These are phyloP conservation scores for Phyllotis vaccarum DNA, from an alignment of 2,797 vertebrate genomes.

Conservation along the genomic window DNA sequence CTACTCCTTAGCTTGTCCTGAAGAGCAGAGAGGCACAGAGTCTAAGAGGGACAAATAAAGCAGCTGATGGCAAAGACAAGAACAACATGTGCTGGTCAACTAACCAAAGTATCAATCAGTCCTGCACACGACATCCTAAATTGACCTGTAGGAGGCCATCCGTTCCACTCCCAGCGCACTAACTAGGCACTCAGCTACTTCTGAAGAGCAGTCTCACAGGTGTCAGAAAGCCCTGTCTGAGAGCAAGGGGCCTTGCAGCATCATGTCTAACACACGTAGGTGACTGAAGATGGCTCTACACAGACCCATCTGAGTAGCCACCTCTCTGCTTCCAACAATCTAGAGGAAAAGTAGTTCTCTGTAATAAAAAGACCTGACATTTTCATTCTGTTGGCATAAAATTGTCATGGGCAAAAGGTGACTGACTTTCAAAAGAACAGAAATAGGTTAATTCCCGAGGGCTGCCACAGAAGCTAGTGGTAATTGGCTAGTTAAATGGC, in stretches of 20 bases:
- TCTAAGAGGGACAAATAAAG: conserved; percentile 7
- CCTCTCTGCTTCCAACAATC: conserved; percentile 53
- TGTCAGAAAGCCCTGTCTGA: conserved; percentile 34
- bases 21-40: conserved; percentile 4
- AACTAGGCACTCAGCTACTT: conserved; percentile 35
- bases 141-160: conserved; percentile 33
- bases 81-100: conserved; percentile 13
- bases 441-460: conserved; percentile 67
- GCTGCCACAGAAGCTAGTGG: conserved; percentile 6
- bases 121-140: conserved; percentile 46
- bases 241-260: not conserved
- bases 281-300: conserved; percentile 34
- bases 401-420: conserved; percentile 62
- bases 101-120: conserved; percentile 31
- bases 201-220: conserved; percentile 24
- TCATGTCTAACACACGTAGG: not conserved
- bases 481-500: conserved; percentile 51
- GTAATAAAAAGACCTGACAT: conserved; percentile 65
- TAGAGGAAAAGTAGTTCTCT: conserved; percentile 23
- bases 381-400: conserved; percentile 59
- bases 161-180: conserved; percentile 1
- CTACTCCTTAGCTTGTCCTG: conserved; percentile 23
- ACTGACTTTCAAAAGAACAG: conserved; percentile 66
- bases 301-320: conserved; percentile 10
- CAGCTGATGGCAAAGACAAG: conserved; percentile 21